phyloP scores from a whole-genome alignment of 2,888 invertebrate genomes.

The Calliphora vomitoria region DNA sequence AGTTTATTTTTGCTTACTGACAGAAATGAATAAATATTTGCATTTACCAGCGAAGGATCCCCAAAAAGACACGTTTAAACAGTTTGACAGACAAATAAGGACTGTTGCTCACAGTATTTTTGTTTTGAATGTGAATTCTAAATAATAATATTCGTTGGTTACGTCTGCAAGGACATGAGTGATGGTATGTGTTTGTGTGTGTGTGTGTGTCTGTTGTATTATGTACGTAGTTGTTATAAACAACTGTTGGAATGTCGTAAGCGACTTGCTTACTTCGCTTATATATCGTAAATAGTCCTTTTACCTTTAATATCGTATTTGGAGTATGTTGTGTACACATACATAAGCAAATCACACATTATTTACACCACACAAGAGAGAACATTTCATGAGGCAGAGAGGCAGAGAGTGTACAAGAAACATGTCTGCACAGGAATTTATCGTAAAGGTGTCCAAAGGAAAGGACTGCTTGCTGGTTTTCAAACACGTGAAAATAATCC shows the following conservation, averaged over 20 bases:
- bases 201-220: constrained; percentile 37
- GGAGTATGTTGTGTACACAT: constrained; percentile 4
- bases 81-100: constrained; percentile 80
- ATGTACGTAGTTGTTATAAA: constrained; percentile 67
- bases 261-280: neutral
- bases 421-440: constrained; percentile 20
- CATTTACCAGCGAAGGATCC: constrained; percentile 7
- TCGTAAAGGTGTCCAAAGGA: constrained; percentile 47
- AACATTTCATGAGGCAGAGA: constrained; percentile 13
- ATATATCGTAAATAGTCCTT: constrained; percentile 66
- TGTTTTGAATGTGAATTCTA: constrained; percentile 63
- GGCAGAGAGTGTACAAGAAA: constrained; percentile 7
- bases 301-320: constrained; percentile 51
- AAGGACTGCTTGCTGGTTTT: constrained; percentile 11
- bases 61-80: constrained; percentile 77
- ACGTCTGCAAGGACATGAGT: constrained; percentile 59
- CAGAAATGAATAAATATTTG: neutral
- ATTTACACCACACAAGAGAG: neutral
- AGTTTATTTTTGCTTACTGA: neutral
- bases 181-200: neutral
- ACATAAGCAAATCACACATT: neutral
- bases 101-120: constrained; percentile 77
- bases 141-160: constrained; percentile 45
- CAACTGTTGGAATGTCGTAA: constrained; percentile 67
- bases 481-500: constrained; percentile 64